phyloP scores from a whole-genome alignment of 2,888 invertebrate genomes.

The Lasioglossum villosulum region DNA sequence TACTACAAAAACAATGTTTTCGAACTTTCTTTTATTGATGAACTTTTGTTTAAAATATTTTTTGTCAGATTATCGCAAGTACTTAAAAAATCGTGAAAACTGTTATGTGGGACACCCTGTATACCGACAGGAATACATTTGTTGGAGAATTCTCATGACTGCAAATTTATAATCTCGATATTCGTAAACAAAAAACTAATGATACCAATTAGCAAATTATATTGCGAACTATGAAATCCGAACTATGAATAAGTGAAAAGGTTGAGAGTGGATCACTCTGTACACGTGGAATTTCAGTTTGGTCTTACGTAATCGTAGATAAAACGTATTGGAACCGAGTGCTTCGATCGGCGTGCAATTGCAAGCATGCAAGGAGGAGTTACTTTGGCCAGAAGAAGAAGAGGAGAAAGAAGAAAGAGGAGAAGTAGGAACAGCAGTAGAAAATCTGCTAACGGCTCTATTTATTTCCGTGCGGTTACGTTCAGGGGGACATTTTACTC shows the following conservation, averaged over 20 bases:
- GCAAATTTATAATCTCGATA: too few species aligned
- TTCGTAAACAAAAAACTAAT: not conserved
- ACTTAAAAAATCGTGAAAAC: too few species aligned
- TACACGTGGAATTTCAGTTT: slow-evolving; percentile 1
- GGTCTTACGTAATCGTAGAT: not conserved
- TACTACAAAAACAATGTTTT: too few species aligned
- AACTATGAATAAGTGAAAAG: not conserved
- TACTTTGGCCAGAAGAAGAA: not conserved
- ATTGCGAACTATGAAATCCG: not conserved
- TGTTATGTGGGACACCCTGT: too few species aligned
- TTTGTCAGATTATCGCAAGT: too few species aligned
- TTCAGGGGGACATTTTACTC: slow-evolving; percentile 19
- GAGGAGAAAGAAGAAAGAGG: not conserved
- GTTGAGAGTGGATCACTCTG: not conserved
- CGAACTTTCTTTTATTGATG: too few species aligned
- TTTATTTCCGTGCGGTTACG: not conserved
- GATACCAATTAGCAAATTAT: not conserved
- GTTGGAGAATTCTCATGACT: too few species aligned
- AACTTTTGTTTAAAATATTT: too few species aligned
- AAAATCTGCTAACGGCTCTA: not conserved
- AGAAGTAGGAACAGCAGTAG: not conserved
- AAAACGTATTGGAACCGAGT: slow-evolving; percentile 4
- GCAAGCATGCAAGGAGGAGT: slow-evolving; percentile 2
- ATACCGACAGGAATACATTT: not conserved
- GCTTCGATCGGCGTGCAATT: not conserved